phyloP scores from a whole-genome alignment of 1,140 invertebrate genomes.

The Heliconius nattereri region DNA sequence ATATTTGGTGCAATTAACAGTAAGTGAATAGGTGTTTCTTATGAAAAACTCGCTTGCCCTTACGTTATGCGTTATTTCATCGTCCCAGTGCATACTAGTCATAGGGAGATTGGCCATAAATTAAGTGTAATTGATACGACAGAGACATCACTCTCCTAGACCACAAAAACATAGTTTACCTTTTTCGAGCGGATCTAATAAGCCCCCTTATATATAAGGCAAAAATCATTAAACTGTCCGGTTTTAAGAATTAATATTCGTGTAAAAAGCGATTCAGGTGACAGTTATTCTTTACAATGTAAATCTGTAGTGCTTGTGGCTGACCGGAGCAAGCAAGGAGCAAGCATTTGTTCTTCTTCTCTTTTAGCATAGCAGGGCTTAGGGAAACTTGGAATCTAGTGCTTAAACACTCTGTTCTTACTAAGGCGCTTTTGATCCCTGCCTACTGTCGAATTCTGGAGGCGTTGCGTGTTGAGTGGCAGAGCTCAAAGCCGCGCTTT shows the following conservation, averaged over 20 bases:
- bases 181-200: constrained; percentile 41
- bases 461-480: too few relatives aligned
- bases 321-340: constrained; percentile 35
- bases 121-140: constrained; percentile 45
- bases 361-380: too few relatives aligned
- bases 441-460: too few relatives aligned
- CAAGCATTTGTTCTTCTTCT: too few relatives aligned
- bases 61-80: constrained; percentile 18
- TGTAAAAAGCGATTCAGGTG: constrained; percentile 41
- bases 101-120: constrained; percentile 41
- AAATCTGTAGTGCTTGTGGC: constrained; percentile 31
- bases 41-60: not conserved
- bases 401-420: too few relatives aligned
- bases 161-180: constrained; percentile 37
- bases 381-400: too few relatives aligned
- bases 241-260: constrained; percentile 32
- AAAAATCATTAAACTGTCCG: constrained; percentile 44
- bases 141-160: constrained; percentile 42
- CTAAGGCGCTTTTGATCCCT: too few relatives aligned
- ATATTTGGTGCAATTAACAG: constrained; percentile 18
- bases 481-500: too few relatives aligned
- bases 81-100: constrained; percentile 37
- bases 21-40: not conserved
- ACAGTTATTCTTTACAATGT: constrained; percentile 39
- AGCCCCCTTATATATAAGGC: constrained; percentile 38